These are phyloP conservation scores for Cercopithecus mona DNA, from an alignment of 2,113 vertebrate species.

Conservation along the genomic window DNA sequence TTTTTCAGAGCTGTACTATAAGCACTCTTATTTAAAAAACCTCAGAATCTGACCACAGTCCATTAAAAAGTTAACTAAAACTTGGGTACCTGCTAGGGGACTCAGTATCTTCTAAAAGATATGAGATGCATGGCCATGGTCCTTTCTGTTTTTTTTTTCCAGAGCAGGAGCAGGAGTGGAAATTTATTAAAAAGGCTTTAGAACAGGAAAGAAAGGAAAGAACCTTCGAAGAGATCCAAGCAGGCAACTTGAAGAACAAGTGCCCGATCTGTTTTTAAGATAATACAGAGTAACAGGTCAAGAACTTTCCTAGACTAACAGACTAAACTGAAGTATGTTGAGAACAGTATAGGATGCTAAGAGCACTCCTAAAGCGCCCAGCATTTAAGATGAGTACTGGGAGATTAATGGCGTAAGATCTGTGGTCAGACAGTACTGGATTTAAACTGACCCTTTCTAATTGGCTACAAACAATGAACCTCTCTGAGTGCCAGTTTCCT, in stretches of 20 bases:
- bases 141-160: background rate
- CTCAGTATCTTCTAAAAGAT: background rate
- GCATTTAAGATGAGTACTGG: background rate
- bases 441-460: background rate
- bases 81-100: background rate
- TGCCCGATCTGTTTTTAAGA: background rate
- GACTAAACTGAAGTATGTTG: background rate
- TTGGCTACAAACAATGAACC: background rate
- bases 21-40: background rate
- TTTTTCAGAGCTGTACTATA: background rate
- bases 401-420: background rate
- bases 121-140: background rate
- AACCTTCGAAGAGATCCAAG: too few relatives aligned
- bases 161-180: too few relatives aligned
- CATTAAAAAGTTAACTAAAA: constrained; percentile 26
- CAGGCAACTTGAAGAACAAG: too few relatives aligned
- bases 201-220: too few relatives aligned
- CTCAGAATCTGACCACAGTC: background rate
- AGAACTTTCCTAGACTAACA: constrained; percentile 2
- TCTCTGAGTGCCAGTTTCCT: background rate
- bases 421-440: background rate
- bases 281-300: background rate
- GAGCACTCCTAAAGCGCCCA: background rate
- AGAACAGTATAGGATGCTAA: background rate
- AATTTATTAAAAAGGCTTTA: too few relatives aligned